A percentile compares a stretch with the other conserved stretches of the same genome.
Evolutionary conservation across 2,888 invertebrate genomes (phyloP).

Genomic region (Melangyna quadrimaculata): DNA sequence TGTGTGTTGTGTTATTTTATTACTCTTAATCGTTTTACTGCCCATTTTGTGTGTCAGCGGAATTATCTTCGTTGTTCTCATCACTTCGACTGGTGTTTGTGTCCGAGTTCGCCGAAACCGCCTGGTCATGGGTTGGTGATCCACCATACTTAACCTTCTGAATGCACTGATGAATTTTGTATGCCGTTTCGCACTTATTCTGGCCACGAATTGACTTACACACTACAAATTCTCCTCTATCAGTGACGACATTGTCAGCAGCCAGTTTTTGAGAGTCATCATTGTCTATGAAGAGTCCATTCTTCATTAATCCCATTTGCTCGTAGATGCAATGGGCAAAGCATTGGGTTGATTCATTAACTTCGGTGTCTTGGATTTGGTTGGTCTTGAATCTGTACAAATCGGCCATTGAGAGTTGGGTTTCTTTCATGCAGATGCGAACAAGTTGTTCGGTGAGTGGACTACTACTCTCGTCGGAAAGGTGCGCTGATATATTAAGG

Average conservation of each 20-base stretch:
- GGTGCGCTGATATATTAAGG: conserved; percentile 42
- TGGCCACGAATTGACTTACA: conserved; percentile 70
- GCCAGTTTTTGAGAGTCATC: conserved; percentile 74
- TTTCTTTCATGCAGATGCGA: conserved; percentile 75
- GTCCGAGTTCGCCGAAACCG: conserved; percentile 4
- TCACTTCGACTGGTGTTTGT: conserved; percentile 18
- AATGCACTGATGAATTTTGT: conserved; percentile 75
- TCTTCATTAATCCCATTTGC: conserved; percentile 74
- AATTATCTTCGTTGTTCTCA: conserved; percentile 28
- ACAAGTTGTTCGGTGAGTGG: conserved; percentile 73
- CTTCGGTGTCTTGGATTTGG: conserved; percentile 57
- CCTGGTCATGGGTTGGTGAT: background rate
- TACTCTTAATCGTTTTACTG: conserved; percentile 18
- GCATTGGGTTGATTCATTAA: conserved; percentile 76
- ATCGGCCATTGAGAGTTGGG: conserved; percentile 77
- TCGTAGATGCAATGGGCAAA: conserved; percentile 77
- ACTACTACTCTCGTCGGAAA: conserved; percentile 47
- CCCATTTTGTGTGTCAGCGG: conserved; percentile 35
- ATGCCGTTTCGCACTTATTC: conserved; percentile 77
- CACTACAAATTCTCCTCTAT: conserved; percentile 28
- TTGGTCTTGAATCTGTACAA: conserved; percentile 73
- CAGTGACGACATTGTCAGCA: conserved; percentile 47
- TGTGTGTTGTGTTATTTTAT: background rate
- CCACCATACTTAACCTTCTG: conserved; percentile 58
- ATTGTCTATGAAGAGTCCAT: conserved; percentile 74